phyloP scores from a whole-genome alignment of 37 sponge, comb jelly and placozoan species.

The Diacarnus erythraeanus region DNA sequence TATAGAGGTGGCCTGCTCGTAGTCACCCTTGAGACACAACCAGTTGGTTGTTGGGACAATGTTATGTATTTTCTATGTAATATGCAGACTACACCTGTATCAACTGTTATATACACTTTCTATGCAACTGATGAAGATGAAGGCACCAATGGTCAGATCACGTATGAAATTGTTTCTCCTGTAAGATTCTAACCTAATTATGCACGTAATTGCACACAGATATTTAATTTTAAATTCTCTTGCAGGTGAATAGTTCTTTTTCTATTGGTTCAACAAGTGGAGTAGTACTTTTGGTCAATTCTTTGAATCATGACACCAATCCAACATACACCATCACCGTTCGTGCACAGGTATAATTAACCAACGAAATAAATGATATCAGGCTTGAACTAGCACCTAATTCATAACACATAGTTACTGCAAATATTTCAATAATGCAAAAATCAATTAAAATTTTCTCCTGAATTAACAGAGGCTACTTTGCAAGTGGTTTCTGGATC shows the following conservation, averaged over 20 bases:
- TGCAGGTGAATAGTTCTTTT: constrained; percentile 1
- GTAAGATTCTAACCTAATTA: neutral
- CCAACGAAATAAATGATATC: too few relatives aligned
- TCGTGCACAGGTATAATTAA: constrained; percentile 4
- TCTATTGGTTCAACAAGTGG: neutral
- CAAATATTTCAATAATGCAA: too few relatives aligned
- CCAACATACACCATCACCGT: constrained; percentile 6
- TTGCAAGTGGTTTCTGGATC: too few relatives aligned
- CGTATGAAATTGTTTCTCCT: neutral
- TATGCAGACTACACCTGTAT: neutral
- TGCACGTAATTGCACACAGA: neutral
- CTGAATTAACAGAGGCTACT: too few relatives aligned
- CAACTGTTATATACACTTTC: neutral
- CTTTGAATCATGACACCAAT: neutral
- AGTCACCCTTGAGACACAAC: too few relatives aligned
- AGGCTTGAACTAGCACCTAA: too few relatives aligned
- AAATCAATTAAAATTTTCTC: too few relatives aligned
- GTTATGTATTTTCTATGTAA: neutral
- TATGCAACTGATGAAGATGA: neutral
- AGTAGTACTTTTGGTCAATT: neutral
- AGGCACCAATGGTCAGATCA: constrained; percentile 1
- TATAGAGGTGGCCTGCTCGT: too few relatives aligned
- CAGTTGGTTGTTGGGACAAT: too few relatives aligned
- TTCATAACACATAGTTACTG: too few relatives aligned
- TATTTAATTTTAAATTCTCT: neutral